Base-by-base conservation (phyloP, 30 jellyfish, hydroid and myxozoan genomes). In the Clytia hemisphaerica region DNA sequence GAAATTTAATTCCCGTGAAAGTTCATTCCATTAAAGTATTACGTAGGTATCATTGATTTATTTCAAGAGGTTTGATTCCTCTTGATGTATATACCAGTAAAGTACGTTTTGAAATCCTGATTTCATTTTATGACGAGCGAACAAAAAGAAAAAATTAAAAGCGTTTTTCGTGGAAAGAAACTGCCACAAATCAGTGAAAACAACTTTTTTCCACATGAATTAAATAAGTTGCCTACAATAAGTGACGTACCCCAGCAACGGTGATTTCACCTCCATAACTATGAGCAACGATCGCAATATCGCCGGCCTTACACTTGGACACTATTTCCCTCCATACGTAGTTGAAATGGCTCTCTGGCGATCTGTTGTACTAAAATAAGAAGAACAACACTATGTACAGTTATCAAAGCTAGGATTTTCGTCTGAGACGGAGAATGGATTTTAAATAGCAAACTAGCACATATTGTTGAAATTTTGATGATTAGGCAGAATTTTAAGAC, bases 251-350 rank as follows among this genome's bases (percentile, higher is more conserved):
- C 73, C 82, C 88, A 18, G 78, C 59, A 4, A 85, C 64, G 1
- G 83, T 82, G 6, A 85, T 85, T 21, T 58, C 67, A n/a, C 96
- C 96, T 24, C 96, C 96, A 48, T 78, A 85, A 55, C 96, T 85
- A 54, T 85, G 96, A 1, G 96, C 96, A 85, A 85, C 91, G 14
- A 85, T 78, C n/a, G 93, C 96, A 26, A 85, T 76, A 58, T 85
- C 77, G 50, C 59, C 37, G 7, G 80, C 85, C 1, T 38, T 62
- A 4, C 82, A 58, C 2, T 69, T 76, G 73, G 28, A 38, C 22
- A 85, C 77, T 61, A 85, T 48, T 12, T 73, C 45, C 54, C 78
- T 78, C 96, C 96, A 85, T 36, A 85, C 93, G 45, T 85, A 78
- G 14, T 66, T 2, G 58, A 78, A 78, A 59, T 78, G 92, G 22